phyloP scores from a whole-genome alignment of 2,888 invertebrate genomes.

The Polyommatus icarus region DNA sequence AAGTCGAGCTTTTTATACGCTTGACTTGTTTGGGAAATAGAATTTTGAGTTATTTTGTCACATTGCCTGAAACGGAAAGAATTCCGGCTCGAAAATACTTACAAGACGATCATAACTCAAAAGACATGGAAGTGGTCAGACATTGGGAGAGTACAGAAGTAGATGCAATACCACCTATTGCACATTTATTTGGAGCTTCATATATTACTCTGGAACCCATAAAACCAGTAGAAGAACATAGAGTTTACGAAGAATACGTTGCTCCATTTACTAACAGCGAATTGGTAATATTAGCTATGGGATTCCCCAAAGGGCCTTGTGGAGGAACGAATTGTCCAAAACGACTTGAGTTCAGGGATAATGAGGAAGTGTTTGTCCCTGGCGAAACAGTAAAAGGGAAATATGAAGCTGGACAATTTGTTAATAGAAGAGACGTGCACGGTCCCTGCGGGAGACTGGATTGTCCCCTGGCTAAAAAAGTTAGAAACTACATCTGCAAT shows the following conservation, averaged over 20 bases:
- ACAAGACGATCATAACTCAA: slow-evolving; percentile 64
- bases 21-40: slow-evolving; percentile 68
- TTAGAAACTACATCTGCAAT: slow-evolving; percentile 60
- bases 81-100: slow-evolving; percentile 70
- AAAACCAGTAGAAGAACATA: slow-evolving; percentile 54
- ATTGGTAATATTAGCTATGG: slow-evolving; percentile 71
- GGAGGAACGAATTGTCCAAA: slow-evolving; percentile 74
- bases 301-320: slow-evolving; percentile 74
- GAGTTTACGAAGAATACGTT: slow-evolving; percentile 62
- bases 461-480: slow-evolving; percentile 71
- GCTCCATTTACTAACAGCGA: slow-evolving; percentile 69
- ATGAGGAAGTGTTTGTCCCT: slow-evolving; percentile 70
- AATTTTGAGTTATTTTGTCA: slow-evolving; percentile 63
- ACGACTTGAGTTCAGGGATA: slow-evolving; percentile 71
- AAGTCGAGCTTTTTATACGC: slow-evolving; percentile 66
- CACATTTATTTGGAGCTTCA: slow-evolving; percentile 70
- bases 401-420: slow-evolving; percentile 69
- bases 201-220: slow-evolving; percentile 68
- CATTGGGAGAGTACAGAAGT: slow-evolving; percentile 73
- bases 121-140: slow-evolving; percentile 70
- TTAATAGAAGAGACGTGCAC: slow-evolving; percentile 71
- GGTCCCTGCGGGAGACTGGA: slow-evolving; percentile 74
- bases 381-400: slow-evolving; percentile 67
- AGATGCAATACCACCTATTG: slow-evolving; percentile 65
- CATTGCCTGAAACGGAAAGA: slow-evolving; percentile 73